Evolutionary conservation across 2,797 vertebrate species (phyloP), one percentile per base, ranked within the genome.

Genomic region (Artibeus lituratus): DNA sequence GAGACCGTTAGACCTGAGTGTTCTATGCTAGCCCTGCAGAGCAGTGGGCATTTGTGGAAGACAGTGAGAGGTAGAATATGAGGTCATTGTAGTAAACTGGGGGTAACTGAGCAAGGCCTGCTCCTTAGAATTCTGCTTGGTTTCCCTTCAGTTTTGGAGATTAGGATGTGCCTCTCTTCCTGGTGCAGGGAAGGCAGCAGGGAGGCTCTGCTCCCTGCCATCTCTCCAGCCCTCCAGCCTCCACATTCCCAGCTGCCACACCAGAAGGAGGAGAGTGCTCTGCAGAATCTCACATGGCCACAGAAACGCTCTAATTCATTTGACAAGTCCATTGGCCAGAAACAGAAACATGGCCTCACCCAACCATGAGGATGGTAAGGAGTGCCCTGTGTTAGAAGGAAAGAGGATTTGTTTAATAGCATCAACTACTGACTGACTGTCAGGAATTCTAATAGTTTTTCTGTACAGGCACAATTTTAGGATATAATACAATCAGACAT

Each of bases 401-500:
- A 65, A 85, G 47, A 77, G 15, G 82, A 73, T 77, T 76, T 49
- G 82, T 59, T 78, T 72, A 29, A 53, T 59, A 59, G 35, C 24
- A 87, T 11, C 32, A 7, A 65, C 15, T 8, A 32, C 44, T 21
- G 21, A 47, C 29, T n/a, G 59, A 29, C 59, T 57, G 10, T 29
- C 42, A 37, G 76, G 26, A 5, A 81, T 51, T 77, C 29, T 77
- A 42, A 29, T 37, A 26, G n/a, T 62, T 90, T 91, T 90, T 2
- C 18, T 53, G 10, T 21, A 26, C 11, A 94, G 24, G 39, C 14
- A 67, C 5, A 59, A 37, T 76, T 87, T 18, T 35, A 92, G 29
- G 80, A 55, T 84, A 88, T 76, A 77, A 77, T 49, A 96, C 77
- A 94, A 95, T 14, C 39, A 90, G 51, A 80, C 21, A 53, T 42